Percentiles rank a stretch among this genome's conserved stretches.
Conservation (phyloP, 2,888 invertebrate species). For the Rhagium mordax region DNA sequence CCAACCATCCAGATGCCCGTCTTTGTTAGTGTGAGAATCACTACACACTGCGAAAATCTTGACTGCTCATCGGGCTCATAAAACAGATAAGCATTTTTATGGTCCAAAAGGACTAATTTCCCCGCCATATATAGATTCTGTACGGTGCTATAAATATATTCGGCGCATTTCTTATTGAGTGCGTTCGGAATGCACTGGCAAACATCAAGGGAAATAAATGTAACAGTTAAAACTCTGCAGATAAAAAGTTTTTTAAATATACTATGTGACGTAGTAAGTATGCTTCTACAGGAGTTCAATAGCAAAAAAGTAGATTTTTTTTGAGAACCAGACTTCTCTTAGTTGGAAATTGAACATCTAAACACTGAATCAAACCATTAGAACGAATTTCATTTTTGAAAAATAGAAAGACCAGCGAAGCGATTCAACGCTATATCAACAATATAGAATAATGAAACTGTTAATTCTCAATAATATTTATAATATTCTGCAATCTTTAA, state of each 20-base stretch:
- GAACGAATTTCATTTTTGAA: no score
- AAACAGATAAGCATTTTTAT: constrained; percentile 57
- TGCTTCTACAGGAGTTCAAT: no score
- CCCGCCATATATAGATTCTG: constrained; percentile 51
- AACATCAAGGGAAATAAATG: neutral
- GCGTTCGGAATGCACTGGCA: neutral
- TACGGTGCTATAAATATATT: constrained; percentile 42
- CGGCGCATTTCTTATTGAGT: constrained; percentile 5
- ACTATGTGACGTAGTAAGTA: neutral
- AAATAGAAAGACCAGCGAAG: no score
- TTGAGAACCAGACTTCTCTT: no score
- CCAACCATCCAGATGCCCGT: constrained; percentile 57
- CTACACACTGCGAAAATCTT: constrained; percentile 59
- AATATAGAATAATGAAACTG: no score
- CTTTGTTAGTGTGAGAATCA: constrained; percentile 66
- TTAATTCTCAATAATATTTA: no score
- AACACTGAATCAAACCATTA: no score
- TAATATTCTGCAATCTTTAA: no score
- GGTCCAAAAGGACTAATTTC: constrained; percentile 53
- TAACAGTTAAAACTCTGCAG: neutral
- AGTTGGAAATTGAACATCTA: no score
- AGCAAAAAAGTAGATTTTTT: no score
- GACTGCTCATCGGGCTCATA: constrained; percentile 54
- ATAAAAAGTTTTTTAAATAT: neutral
- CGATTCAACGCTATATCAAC: no score